Conservation (phyloP, 2,888 invertebrate species). For the Cataglyphis albicans region DNA sequence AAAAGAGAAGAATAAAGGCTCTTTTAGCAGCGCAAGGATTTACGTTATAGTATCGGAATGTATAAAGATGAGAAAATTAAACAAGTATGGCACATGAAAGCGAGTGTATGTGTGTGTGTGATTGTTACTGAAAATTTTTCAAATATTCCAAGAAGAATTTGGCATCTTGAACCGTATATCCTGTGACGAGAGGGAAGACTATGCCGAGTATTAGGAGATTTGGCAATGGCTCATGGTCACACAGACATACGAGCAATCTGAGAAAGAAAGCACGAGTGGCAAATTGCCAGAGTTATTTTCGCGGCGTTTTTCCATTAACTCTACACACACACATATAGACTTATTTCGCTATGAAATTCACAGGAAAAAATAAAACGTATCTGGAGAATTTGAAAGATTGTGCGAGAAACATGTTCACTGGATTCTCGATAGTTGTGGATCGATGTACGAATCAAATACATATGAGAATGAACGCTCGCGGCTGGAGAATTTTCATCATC, state of each 20-base stretch:
- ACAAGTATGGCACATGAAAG: constrained; percentile 44
- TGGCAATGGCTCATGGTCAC: constrained; percentile 78
- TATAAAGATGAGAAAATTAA: constrained; percentile 63
- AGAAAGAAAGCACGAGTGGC: constrained; percentile 63
- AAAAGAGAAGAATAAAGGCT: neutral
- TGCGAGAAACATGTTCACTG: neutral
- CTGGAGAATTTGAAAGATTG: neutral
- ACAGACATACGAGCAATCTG: constrained; percentile 58
- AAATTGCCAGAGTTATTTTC: constrained; percentile 67
- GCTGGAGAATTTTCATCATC: constrained; percentile 63
- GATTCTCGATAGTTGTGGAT: neutral
- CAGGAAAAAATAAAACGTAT: neutral
- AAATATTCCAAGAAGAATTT: constrained; percentile 66
- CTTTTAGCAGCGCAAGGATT: constrained; percentile 42
- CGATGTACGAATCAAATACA: neutral
- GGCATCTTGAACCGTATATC: constrained; percentile 70
- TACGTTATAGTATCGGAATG: neutral
- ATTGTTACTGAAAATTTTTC: constrained; percentile 52
- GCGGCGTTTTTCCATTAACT: constrained; percentile 7
- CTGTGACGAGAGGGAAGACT: constrained; percentile 64
- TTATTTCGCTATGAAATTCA: neutral
- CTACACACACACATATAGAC: neutral
- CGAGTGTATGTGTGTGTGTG: neutral
- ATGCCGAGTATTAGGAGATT: constrained; percentile 71
- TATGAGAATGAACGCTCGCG: constrained; percentile 24